These are phyloP conservation scores for Edolisoma coerulescens DNA, from an alignment of 2,113 vertebrate genomes.

Conservation along the genomic window DNA sequence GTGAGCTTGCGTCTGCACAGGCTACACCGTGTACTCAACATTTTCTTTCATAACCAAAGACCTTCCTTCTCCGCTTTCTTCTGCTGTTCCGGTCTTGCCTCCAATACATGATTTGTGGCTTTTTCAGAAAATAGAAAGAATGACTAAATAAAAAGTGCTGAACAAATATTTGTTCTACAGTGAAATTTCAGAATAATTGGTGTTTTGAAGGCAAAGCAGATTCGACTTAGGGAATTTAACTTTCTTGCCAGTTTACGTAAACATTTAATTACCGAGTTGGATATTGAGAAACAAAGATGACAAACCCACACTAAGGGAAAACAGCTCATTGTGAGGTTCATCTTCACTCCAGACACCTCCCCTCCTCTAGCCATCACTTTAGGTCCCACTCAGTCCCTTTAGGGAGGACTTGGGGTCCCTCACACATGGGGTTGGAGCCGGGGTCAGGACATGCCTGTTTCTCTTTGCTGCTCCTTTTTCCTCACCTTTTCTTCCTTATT, in stretches of 20 bases:
- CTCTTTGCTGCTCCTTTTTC: not conserved
- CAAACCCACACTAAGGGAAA: not conserved
- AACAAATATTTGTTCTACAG: not conserved
- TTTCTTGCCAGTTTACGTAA: not conserved
- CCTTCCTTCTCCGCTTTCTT: not conserved
- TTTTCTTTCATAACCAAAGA: not conserved
- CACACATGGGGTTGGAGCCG: fast-evolving
- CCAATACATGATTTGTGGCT: not conserved
- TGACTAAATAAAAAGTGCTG: not conserved
- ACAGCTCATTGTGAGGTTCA: not conserved
- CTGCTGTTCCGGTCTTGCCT: not conserved
- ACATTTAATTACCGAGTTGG: not conserved
- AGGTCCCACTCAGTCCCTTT: not conserved
- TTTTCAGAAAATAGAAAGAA: not conserved
- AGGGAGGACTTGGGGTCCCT: no score
- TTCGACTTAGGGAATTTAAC: not conserved
- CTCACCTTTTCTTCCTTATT: not conserved
- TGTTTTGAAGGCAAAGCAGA: not conserved
- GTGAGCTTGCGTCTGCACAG: not conserved
- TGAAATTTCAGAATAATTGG: not conserved
- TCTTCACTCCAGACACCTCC: not conserved
- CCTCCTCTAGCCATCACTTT: not conserved
- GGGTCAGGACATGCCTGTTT: not conserved
- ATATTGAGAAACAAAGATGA: not conserved
- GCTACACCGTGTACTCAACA: not conserved